Conservation (phyloP, 2,797 vertebrate species). For the Fistularia commersonii region DNA sequence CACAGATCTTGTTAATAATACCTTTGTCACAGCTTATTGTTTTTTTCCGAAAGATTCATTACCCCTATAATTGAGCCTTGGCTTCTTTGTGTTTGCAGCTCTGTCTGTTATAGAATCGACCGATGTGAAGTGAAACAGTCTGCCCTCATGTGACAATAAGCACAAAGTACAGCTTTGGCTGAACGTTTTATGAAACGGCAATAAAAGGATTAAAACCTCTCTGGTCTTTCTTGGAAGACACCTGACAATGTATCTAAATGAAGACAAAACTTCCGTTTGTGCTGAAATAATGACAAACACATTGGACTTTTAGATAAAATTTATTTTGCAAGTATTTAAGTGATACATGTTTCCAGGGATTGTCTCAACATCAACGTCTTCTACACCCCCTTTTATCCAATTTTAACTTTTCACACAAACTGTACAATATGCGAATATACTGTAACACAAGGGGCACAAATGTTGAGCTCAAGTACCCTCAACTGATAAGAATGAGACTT, state of each 20-base stretch:
- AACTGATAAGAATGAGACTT: constrained; percentile 27
- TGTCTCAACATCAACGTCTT: constrained; percentile 55
- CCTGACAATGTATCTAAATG: not conserved
- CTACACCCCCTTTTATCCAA: constrained; percentile 24
- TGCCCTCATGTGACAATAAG: no score
- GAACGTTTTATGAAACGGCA: no score
- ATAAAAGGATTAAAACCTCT: no score
- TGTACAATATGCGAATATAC: constrained; percentile 63
- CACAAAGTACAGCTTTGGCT: no score
- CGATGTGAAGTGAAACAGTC: no score
- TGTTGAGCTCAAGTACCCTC: constrained; percentile 37
- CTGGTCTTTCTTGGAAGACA: no score
- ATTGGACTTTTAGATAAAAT: constrained; percentile 51
- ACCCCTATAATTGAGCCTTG: no score
- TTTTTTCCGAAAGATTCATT: no score
- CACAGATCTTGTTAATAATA: no score
- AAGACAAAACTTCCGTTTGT: not conserved
- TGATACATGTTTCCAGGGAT: constrained; percentile 59
- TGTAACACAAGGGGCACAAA: constrained; percentile 55
- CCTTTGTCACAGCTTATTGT: no score
- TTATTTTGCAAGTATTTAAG: constrained; percentile 59
- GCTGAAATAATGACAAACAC: constrained; percentile 5
- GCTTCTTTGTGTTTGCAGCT: no score
- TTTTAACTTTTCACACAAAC: constrained; percentile 50
- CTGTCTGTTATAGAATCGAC: no score